A percentile compares a stretch with the other conserved stretches of the same genome.
These are phyloP conservation scores for Drosophila fungiperda DNA, from an alignment of 2,888 invertebrate genomes.

Conservation along the genomic window DNA sequence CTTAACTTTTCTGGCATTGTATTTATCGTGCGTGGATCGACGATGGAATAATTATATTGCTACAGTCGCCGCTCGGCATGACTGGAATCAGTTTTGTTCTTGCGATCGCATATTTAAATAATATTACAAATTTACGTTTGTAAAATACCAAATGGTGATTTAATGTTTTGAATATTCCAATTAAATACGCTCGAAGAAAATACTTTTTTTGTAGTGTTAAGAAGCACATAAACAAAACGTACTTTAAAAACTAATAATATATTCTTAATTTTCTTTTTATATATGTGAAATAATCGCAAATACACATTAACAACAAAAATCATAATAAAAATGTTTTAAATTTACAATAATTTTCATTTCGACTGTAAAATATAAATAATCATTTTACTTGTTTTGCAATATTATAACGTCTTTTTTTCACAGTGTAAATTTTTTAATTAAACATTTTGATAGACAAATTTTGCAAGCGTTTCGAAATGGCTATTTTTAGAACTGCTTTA, in stretches of 20 bases:
- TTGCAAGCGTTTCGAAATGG: background rate
- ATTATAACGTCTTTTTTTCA: background rate
- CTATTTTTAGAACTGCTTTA: background rate
- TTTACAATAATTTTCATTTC: background rate
- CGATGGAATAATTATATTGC: background rate
- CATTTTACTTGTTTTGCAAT: background rate
- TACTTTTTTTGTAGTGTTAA: background rate
- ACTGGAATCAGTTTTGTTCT: background rate
- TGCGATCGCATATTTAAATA: background rate
- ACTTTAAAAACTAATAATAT: background rate
- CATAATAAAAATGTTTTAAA: background rate
- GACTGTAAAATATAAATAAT: background rate
- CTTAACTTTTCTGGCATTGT: background rate
- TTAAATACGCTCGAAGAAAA: background rate
- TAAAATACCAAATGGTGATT: constrained; percentile 2
- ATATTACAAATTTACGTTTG: background rate
- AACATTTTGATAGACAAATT: background rate
- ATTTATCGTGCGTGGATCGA: background rate
- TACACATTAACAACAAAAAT: background rate
- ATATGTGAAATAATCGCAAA: background rate
- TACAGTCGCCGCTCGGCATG: background rate
- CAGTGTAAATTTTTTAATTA: background rate
- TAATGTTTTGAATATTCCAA: background rate
- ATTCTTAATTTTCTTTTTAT: background rate
- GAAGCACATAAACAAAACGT: constrained; percentile 1